Percentiles rank a stretch among this genome's conserved stretches.
Conservation (phyloP, 2,113 vertebrate species). For the Hippocampus mohnikei region DNA sequence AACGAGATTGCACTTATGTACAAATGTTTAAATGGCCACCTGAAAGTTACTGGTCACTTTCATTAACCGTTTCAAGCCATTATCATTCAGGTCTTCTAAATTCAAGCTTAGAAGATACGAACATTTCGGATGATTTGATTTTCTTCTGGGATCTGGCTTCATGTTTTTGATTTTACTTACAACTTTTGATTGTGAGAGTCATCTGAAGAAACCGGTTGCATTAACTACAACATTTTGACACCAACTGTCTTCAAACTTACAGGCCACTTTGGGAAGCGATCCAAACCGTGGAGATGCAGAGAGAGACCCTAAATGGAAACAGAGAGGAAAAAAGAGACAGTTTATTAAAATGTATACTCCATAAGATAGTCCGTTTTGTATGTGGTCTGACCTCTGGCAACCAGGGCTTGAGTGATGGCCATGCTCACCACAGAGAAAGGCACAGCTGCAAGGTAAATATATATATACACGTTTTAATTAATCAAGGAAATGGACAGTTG, state of each 20-base stretch:
- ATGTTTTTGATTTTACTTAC: too few relatives aligned
- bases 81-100: neutral
- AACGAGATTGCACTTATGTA: too few relatives aligned
- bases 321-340: too few relatives aligned
- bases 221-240: neutral
- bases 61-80: too few relatives aligned
- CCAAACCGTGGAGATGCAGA: conserved; percentile 79
- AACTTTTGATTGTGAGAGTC: neutral
- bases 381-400: conserved; percentile 79
- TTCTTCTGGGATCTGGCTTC: neutral
- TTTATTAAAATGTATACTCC: neutral
- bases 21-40: too few relatives aligned
- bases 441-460: conserved; percentile 71
- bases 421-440: conserved; percentile 83
- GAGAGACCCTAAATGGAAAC: conserved; percentile 71
- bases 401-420: conserved; percentile 78
- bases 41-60: too few relatives aligned
- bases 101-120: neutral
- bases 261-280: conserved; percentile 80
- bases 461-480: neutral
- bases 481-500: neutral
- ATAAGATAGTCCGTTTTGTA: neutral
- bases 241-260: conserved; percentile 74
- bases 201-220: neutral
- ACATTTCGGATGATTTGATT: neutral